Conservation (phyloP, 2,888 invertebrate genomes). For the Xestoiulus laeticollis region DNA sequence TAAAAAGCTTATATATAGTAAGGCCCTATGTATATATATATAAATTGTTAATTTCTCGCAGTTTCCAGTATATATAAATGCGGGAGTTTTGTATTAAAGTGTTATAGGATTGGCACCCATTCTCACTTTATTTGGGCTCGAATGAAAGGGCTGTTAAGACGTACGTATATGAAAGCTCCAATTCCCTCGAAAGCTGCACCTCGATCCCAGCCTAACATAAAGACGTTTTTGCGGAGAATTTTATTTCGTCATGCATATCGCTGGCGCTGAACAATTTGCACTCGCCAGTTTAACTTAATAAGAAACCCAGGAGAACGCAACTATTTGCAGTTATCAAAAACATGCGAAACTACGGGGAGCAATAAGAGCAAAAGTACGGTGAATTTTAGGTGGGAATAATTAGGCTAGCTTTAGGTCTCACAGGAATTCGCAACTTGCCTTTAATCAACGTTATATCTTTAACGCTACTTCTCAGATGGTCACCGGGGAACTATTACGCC, state of each 20-base stretch:
- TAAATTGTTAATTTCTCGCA: too few relatives aligned
- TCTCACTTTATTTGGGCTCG: not conserved
- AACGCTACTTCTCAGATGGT: constrained; percentile 2
- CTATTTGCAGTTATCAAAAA: constrained; percentile 29
- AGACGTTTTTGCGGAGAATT: constrained; percentile 4
- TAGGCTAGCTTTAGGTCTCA: constrained; percentile 43
- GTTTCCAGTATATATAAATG: too few relatives aligned
- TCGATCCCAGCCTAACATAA: not conserved
- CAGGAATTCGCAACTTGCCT: constrained; percentile 18
- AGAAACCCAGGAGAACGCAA: constrained; percentile 12
- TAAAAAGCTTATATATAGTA: too few relatives aligned
- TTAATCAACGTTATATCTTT: constrained; percentile 48
- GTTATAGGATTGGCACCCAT: not conserved
- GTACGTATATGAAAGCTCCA: not conserved
- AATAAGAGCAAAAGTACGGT: constrained; percentile 38
- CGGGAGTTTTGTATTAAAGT: too few relatives aligned
- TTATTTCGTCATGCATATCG: constrained; percentile 3
- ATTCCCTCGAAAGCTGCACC: not conserved
- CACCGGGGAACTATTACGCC: constrained; percentile 18
- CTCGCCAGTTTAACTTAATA: constrained; percentile 46
- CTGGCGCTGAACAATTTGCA: constrained; percentile 17
- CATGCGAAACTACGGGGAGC: constrained; percentile 41
- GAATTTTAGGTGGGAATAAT: constrained; percentile 44
- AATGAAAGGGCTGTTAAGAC: constrained; percentile 3
- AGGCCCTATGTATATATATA: too few relatives aligned